A percentile compares a stretch with the other conserved stretches of the same genome.
Evolutionary conservation across 2,888 invertebrate genomes (phyloP).

Genomic region (Stomorhina lunata): DNA sequence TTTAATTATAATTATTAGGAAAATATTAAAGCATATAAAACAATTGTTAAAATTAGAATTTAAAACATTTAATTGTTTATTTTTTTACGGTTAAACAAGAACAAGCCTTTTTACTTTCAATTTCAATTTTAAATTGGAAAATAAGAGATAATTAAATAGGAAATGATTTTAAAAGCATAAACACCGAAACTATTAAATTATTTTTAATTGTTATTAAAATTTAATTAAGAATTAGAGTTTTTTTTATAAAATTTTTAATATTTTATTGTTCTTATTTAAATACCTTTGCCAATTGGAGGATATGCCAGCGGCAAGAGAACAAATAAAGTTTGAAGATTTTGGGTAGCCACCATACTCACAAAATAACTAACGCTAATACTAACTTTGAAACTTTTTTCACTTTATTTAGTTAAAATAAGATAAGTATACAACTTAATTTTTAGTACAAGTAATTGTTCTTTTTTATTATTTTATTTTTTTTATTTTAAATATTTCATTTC

Average conservation of each 20-base stretch:
- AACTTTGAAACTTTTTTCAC: not conserved
- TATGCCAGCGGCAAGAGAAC: constrained; percentile 52
- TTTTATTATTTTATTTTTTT: not conserved
- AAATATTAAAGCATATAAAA: too few species aligned
- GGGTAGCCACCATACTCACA: not conserved
- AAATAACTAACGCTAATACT: too few species aligned
- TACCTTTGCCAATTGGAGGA: constrained; percentile 41
- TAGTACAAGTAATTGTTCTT: not conserved
- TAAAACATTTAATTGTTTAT: not conserved
- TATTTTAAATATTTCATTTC: not conserved
- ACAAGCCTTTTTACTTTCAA: not conserved
- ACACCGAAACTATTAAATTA: too few species aligned
- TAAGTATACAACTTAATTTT: not conserved
- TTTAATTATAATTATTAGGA: too few species aligned
- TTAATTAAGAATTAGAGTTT: not conserved
- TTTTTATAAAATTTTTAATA: not conserved
- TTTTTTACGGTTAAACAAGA: not conserved
- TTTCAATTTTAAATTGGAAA: not conserved
- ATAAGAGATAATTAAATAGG: not conserved
- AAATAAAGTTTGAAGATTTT: constrained; percentile 35
- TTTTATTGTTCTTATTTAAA: not conserved
- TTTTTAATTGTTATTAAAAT: too few species aligned
- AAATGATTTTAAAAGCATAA: not conserved
- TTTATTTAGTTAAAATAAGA: not conserved
- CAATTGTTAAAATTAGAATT: not conserved